Conservation (phyloP, 2,797 vertebrate genomes). For the Lutjanus argentimaculatus region DNA sequence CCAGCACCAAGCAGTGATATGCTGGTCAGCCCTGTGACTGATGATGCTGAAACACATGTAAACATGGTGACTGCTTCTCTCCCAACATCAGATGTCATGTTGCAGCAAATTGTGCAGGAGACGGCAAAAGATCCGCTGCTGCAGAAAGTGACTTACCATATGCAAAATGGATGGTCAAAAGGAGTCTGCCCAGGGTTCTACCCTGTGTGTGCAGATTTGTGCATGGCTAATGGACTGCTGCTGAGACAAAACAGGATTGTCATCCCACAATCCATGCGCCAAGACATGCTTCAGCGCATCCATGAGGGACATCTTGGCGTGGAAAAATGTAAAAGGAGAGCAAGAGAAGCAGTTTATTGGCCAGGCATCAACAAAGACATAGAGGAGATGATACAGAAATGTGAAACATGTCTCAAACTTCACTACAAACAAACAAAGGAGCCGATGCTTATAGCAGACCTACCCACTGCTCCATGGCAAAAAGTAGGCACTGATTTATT, state of each 20-base stretch:
- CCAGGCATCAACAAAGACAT: constrained; percentile 1
- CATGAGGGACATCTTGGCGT: too few relatives aligned
- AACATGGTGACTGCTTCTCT: neutral
- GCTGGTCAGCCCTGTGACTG: neutral
- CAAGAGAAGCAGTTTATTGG: neutral
- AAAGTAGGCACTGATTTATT: constrained; percentile 39
- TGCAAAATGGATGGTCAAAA: too few relatives aligned
- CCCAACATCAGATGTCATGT: neutral
- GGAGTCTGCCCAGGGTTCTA: too few relatives aligned
- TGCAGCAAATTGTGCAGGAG: neutral
- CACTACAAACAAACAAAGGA: too few relatives aligned
- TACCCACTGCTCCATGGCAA: constrained; percentile 2
- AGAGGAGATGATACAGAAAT: constrained; percentile 13
- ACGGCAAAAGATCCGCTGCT: neutral
- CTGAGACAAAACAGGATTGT: too few relatives aligned
- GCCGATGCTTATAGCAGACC: constrained; percentile 3
- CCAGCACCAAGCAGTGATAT: neutral
- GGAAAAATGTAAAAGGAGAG: neutral
- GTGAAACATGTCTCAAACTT: too few relatives aligned
- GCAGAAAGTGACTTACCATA: neutral
- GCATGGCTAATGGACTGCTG: too few relatives aligned
- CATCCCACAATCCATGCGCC: neutral
- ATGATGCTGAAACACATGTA: neutral
- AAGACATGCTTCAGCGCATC: neutral
- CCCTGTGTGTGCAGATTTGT: too few relatives aligned